phyloP scores from a whole-genome alignment of 2,113 vertebrate species.

The Bagarius yarrelli region DNA sequence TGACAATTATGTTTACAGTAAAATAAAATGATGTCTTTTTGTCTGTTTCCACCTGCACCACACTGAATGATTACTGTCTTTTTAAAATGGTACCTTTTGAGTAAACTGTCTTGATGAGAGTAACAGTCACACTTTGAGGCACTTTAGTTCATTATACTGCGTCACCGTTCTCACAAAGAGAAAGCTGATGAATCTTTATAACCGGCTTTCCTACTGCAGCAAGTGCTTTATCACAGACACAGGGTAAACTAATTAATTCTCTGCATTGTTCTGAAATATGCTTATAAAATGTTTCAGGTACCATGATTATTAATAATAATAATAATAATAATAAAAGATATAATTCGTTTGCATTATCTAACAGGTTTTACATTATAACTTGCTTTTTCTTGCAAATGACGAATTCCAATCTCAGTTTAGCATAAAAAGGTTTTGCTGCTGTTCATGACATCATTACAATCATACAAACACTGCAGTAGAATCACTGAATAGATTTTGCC shows the following conservation, averaged over 20 bases:
- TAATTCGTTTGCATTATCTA: constrained; percentile 8
- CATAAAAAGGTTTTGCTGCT: not conserved
- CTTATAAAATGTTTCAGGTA: no score
- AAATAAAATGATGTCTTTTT: not conserved
- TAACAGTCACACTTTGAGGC: not conserved
- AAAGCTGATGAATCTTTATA: constrained; percentile 85
- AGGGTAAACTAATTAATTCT: not conserved
- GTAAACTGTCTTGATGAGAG: constrained; percentile 1
- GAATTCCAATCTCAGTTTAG: constrained; percentile 8
- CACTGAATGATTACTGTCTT: not conserved
- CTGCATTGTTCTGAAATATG: not conserved
- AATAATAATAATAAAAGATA: not conserved
- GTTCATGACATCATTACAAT: not conserved
- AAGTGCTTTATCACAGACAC: constrained; percentile 2
- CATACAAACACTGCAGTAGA: not conserved
- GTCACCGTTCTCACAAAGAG: constrained; percentile 82
- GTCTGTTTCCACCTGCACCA: not conserved
- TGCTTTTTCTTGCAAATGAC: no score
- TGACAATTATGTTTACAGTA: not conserved
- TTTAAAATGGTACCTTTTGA: not conserved
- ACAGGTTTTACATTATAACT: not conserved
- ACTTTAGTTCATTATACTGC: constrained; percentile 69
- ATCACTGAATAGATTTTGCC: not conserved
- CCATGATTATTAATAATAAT: not conserved
- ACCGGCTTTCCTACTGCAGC: constrained; percentile 51